These are phyloP conservation scores for Fulica atra DNA, from an alignment of 2,113 vertebrate species.

Conservation along the genomic window DNA sequence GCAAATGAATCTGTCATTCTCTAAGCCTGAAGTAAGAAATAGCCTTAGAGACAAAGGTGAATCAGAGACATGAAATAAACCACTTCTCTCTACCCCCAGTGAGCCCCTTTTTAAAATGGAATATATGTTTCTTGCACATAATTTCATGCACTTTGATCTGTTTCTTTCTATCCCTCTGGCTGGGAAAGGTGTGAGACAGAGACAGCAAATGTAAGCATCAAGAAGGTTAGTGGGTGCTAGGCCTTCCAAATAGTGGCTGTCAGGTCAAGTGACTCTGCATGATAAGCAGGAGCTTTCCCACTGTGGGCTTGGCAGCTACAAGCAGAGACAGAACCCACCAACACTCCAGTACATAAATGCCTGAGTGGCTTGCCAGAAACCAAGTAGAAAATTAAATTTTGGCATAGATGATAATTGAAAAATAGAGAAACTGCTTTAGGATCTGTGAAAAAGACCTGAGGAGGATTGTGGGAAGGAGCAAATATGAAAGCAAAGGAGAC, in stretches of 20 bases:
- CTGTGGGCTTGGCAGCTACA: neutral
- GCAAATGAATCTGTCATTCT: slow-evolving; percentile 11
- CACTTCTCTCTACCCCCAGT: neutral
- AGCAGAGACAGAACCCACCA: neutral
- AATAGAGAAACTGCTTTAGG: neutral
- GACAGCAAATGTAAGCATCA: neutral
- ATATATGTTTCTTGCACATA: neutral
- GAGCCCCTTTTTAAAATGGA: neutral
- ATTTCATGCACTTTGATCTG: neutral
- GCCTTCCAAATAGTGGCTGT: neutral
- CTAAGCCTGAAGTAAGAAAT: neutral
- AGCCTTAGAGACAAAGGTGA: neutral
- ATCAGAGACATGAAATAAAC: neutral
- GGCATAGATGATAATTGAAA: neutral
- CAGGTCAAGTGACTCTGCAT: neutral
- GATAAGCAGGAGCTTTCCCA: neutral
- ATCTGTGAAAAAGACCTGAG: neutral
- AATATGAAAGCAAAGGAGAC: neutral
- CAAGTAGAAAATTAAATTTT: neutral
- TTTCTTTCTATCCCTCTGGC: neutral
- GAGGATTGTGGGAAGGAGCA: neutral
- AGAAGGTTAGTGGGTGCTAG: neutral
- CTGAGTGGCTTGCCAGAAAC: neutral
- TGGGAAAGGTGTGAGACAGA: neutral
- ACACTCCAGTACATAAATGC: neutral